Conservation (phyloP, 1,140 invertebrate species). For the Chlorops oryzae region DNA sequence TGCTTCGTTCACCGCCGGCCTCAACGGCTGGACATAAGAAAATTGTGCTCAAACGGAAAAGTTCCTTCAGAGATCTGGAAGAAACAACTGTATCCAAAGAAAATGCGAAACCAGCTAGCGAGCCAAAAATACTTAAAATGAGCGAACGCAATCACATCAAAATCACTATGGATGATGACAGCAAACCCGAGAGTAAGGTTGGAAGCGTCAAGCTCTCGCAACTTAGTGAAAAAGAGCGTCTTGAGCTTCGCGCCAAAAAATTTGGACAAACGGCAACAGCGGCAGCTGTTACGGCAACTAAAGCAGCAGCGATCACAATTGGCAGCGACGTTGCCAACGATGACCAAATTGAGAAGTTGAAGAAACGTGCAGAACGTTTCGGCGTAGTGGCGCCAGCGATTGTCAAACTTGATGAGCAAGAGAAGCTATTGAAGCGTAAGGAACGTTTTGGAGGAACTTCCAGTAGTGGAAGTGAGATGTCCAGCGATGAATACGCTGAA, state of each 20-base stretch:
- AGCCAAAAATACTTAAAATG: constrained; percentile 14
- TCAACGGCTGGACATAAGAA: constrained; percentile 50
- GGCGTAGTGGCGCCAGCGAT: constrained; percentile 62
- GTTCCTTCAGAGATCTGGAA: constrained; percentile 35
- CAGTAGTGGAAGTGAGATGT: not conserved
- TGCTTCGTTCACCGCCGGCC: constrained; percentile 7
- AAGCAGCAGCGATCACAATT: constrained; percentile 46
- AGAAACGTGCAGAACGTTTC: constrained; percentile 70
- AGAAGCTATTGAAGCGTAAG: constrained; percentile 64
- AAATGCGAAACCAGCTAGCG: constrained; percentile 14
- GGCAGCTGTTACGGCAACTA: constrained; percentile 54
- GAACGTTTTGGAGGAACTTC: constrained; percentile 56
- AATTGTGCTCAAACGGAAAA: constrained; percentile 62
- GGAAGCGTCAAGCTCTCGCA: constrained; percentile 52
- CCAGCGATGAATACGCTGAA: constrained; percentile 28
- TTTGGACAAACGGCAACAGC: constrained; percentile 59
- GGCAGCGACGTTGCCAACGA: constrained; percentile 30
- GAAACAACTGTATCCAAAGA: constrained; percentile 14
- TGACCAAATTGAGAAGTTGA: constrained; percentile 58
- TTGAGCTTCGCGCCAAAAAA: constrained; percentile 72
- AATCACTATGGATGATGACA: constrained; percentile 1
- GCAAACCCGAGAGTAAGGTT: constrained; percentile 9
- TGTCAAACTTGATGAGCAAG: constrained; percentile 60
- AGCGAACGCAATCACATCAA: constrained; percentile 15
- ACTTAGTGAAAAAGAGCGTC: constrained; percentile 60